Percentiles rank a stretch among this genome's conserved stretches.
phyloP scores from a whole-genome alignment of 1,140 invertebrate genomes.

The Papilio polytes region DNA sequence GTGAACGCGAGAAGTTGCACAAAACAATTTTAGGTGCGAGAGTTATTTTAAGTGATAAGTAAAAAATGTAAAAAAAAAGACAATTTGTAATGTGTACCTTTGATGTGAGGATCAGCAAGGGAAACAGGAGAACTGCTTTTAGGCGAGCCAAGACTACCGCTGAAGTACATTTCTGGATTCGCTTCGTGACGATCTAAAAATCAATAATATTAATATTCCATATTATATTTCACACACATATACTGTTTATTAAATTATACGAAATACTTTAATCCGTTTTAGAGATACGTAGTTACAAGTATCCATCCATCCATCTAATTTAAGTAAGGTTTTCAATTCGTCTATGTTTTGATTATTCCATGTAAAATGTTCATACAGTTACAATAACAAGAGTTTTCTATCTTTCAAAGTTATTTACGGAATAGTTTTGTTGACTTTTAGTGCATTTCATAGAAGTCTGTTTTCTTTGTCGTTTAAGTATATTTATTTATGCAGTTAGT shows the following conservation, averaged over 20 bases:
- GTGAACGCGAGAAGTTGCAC: too few relatives aligned
- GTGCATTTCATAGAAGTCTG: background rate
- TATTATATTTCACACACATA: background rate
- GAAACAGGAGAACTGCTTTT: constrained; percentile 70
- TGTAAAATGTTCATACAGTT: too few relatives aligned
- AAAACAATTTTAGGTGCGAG: too few relatives aligned
- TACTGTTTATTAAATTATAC: too few relatives aligned
- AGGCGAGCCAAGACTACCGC: constrained; percentile 75
- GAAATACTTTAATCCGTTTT: too few relatives aligned
- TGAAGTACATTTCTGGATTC: constrained; percentile 81
- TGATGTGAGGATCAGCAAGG: constrained; percentile 66
- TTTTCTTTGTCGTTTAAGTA: background rate
- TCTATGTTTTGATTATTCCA: too few relatives aligned
- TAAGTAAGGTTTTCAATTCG: too few relatives aligned
- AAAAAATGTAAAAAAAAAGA: background rate
- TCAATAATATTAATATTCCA: constrained; percentile 12
- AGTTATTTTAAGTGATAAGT: background rate
- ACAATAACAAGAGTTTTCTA: too few relatives aligned
- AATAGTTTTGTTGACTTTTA: background rate
- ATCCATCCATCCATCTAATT: too few relatives aligned
- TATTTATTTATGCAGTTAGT: background rate
- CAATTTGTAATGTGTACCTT: constrained; percentile 55
- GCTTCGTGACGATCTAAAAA: constrained; percentile 79
- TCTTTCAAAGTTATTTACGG: too few relatives aligned
- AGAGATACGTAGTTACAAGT: too few relatives aligned